Evolutionary conservation across 1,140 invertebrate species (phyloP), one percentile per base, ranked within the genome.

Genomic region (Tetramorium parvispinum): DNA sequence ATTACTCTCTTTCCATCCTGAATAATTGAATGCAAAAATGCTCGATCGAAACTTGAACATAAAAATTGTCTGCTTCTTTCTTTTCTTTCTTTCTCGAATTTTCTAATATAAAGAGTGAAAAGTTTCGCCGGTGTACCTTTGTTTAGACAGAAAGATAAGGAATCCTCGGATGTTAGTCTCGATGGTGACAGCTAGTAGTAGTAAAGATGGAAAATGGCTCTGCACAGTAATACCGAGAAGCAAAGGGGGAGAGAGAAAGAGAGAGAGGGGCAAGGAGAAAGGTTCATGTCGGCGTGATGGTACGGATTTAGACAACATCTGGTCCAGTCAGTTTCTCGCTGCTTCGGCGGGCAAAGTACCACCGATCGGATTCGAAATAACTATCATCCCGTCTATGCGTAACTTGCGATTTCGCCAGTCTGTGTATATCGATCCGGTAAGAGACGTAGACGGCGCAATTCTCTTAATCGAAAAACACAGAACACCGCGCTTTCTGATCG

Each of bases 301-400:
- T 88, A 90, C 89, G 76, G 77, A 90, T 90, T 90, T 90, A 90
- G 86, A 82, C 88, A 53, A 85, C 88, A 89, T 90, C 89, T 90
- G 89, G 86, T 89, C 81, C 86, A 88, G 81, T 82, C 76, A 75
- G 78, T 85, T 87, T 82, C 32, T 32, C 79, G 70, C 53, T 32
- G 40, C 59, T 79, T 76, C 70, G 81, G 51, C 68, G 76, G 37
- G 46, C 86, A 83, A 88, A 89, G 77, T 86, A 81, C 46, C 88
- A 82, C 57, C 88, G 86, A 91, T 90, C n/a, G 73, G 63, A 55
- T 88, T 90, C 59, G 83, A 88, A 90, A 88, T 89, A 90, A 83
- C 87, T 83, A 43, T 49, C 71, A 79, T 86, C 51, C 46, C 59
- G 24, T 55, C 71, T 63, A 24, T 65, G 27, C 40, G 43, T 43